A percentile compares a stretch with the other conserved stretches of the same genome.
These are phyloP conservation scores for Halocaridina rubra DNA, from an alignment of 2,888 invertebrate species.

Conservation along the genomic window DNA sequence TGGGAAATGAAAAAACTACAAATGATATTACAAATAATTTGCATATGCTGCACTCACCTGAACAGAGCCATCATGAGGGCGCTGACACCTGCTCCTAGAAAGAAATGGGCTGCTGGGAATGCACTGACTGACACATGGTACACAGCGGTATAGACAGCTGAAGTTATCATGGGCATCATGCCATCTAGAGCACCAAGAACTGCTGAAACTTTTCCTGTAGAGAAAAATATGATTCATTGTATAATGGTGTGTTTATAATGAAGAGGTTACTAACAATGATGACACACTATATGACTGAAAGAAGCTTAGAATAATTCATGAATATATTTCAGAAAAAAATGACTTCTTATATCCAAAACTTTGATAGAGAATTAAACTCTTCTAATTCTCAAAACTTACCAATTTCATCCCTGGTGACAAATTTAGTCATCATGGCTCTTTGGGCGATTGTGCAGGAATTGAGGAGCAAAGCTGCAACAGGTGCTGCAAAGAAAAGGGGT, in stretches of 20 bases:
- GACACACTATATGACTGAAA: too few species aligned
- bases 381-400: slow-evolving; percentile 55
- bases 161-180: slow-evolving; percentile 61
- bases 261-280: too few species aligned
- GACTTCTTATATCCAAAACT: too few species aligned
- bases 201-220: slow-evolving; percentile 58
- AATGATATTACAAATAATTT: background rate
- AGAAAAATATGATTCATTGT: too few species aligned
- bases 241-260: too few species aligned
- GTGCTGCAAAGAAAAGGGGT: slow-evolving; percentile 3
- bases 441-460: slow-evolving; percentile 60
- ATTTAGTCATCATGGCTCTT: slow-evolving; percentile 59
- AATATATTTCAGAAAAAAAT: too few species aligned
- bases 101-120: slow-evolving; percentile 60
- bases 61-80: slow-evolving; percentile 48
- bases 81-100: slow-evolving; percentile 44
- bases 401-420: slow-evolving; percentile 53
- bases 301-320: too few species aligned
- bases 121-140: slow-evolving; percentile 53
- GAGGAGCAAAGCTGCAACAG: slow-evolving; percentile 43
- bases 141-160: slow-evolving; percentile 57
- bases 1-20: background rate
- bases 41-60: slow-evolving; percentile 33
- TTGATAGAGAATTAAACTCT: too few species aligned
- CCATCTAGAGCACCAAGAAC: slow-evolving; percentile 62